Base-by-base conservation (phyloP, 2,113 vertebrate genomes). In the Tiliqua scincoides region DNA sequence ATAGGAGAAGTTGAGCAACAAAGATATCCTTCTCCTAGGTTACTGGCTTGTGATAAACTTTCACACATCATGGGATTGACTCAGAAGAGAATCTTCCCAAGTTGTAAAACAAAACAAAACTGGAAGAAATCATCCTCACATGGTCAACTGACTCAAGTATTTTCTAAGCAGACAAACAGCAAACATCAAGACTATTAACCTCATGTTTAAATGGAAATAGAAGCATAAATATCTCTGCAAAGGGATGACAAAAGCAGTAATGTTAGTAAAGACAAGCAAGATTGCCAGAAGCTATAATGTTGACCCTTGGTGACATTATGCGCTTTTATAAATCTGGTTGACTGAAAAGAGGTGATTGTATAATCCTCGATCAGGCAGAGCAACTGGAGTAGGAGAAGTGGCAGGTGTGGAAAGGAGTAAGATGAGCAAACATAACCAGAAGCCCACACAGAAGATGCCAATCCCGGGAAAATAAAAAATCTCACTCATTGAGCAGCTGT, bases 91-190 rank as follows among this genome's bases (percentile, higher is more conserved):
- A 68, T 9, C 30, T 8, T 18, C 52, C 43, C 4, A 37, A 9
- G 43, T 35, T 25, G 32, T 68, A 10, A 21, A 54, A 57, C 54
- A 57, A 68, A 68, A 57, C 54, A 82, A 70, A 54, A 20, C 43
- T 7, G 8, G 25, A 20, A 35, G 32, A 37, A 59, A 20, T 78
- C 57, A 71, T 70, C 32, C 48, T 57, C 67, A 82, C 32, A 43
- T n/a, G 62, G 59, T 32, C 71, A 35, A 35, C 21, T 84, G 71
- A 75, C 17, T 75, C 27, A 20, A 35, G 40, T 14, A 6, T 76
- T 75, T 84, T 75, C 59, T 54, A 91, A 12, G 27, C 86, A 85
- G 91, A 93, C 91, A 93, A 93, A 93, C 89, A 90, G 81, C 20
- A 84, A 87, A 88, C 88, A 93, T 91, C 82, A 7, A 88, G 23